phyloP scores from a whole-genome alignment of 2,888 invertebrate genomes.

The Sesamia inferens region DNA sequence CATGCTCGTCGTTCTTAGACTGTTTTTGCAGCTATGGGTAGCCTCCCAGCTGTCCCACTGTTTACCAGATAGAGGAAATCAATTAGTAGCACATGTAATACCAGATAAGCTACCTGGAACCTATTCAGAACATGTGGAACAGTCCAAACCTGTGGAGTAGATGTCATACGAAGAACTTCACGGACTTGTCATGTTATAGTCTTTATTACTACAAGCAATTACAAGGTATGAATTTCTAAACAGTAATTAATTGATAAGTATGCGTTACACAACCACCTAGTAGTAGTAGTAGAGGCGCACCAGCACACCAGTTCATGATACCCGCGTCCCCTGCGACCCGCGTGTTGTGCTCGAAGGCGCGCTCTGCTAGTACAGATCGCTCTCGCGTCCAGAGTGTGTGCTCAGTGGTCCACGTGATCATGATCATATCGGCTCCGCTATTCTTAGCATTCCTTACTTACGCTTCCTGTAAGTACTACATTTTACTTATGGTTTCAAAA shows the following conservation, averaged over 20 bases:
- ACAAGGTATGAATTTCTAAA: constrained; percentile 25
- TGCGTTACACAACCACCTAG: constrained; percentile 9
- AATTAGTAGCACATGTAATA: not conserved
- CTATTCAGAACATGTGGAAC: not conserved
- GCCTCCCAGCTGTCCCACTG: not conserved
- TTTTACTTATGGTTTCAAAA: not conserved
- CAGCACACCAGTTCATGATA: not conserved
- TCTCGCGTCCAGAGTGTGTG: not conserved
- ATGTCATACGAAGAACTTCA: not conserved
- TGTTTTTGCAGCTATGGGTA: not conserved
- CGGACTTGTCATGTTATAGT: not conserved
- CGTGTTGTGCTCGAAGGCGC: no score
- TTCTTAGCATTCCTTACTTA: constrained; percentile 9
- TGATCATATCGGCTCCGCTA: not conserved
- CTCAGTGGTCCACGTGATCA: not conserved
- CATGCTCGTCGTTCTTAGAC: not conserved
- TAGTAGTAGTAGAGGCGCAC: not conserved
- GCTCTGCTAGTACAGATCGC: not conserved
- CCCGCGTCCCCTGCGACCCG: no score
- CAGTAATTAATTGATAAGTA: constrained; percentile 36
- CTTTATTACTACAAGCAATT: constrained; percentile 27
- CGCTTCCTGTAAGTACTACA: constrained; percentile 14
- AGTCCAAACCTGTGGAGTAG: not conserved
- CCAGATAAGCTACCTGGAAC: not conserved
- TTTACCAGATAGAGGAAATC: not conserved